Evolutionary conservation across 2,888 invertebrate species (phyloP).

Genomic region (Gisinianus flammeolus): DNA sequence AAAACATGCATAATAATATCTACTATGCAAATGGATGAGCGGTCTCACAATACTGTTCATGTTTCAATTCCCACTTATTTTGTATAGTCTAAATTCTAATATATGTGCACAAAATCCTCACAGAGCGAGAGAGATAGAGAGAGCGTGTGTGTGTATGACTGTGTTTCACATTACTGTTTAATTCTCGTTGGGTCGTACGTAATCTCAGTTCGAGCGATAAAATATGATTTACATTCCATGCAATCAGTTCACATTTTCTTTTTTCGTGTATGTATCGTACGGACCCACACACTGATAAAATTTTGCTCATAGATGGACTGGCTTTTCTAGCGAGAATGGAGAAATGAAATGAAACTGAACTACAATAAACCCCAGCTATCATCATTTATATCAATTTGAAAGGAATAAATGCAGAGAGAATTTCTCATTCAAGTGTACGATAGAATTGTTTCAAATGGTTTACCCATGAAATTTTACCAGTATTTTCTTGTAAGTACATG

Average conservation of each 20-base stretch:
- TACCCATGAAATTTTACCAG: constrained; percentile 25
- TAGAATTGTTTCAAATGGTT: constrained; percentile 44
- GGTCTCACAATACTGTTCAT: neutral
- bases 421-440: constrained; percentile 34
- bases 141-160: neutral
- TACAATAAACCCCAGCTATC: constrained; percentile 43
- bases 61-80: neutral
- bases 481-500: constrained; percentile 9
- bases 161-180: neutral
- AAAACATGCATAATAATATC: neutral
- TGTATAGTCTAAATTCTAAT: neutral
- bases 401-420: constrained; percentile 28
- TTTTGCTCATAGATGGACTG: neutral
- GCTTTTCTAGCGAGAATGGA: neutral
- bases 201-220: constrained; percentile 16
- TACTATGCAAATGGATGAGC: neutral
- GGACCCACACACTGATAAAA: neutral
- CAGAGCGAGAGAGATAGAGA: too few species aligned
- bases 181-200: neutral
- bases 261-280: neutral
- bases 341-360: neutral
- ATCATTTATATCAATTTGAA: constrained; percentile 59
- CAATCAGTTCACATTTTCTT: constrained; percentile 6
- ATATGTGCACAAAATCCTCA: too few species aligned
- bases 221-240: constrained; percentile 16